Conservation (phyloP, 2,797 vertebrate species). For the Acanthiza pusilla region DNA sequence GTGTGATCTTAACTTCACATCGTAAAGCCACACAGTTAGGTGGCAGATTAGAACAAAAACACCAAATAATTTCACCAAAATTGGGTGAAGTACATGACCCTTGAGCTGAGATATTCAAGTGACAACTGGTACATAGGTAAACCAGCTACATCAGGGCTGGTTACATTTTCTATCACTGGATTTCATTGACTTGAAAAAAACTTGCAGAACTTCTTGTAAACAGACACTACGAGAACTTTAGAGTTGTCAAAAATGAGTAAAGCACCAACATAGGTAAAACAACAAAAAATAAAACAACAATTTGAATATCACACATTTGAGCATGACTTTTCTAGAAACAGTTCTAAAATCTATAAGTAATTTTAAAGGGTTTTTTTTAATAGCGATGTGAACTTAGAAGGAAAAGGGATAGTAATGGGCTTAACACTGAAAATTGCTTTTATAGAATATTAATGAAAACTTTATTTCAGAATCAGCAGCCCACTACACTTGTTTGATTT, state of each 20-base stretch:
- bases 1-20: background rate
- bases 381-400: background rate
- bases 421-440: background rate
- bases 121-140: background rate
- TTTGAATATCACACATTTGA: background rate
- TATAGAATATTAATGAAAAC: background rate
- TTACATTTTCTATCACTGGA: background rate
- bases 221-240: background rate
- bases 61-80: background rate
- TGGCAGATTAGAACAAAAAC: background rate
- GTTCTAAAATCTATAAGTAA: background rate
- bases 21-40: background rate
- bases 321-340: background rate
- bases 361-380: background rate
- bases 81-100: background rate
- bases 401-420: background rate
- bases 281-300: background rate
- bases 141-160: background rate
- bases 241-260: background rate
- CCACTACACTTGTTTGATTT: background rate
- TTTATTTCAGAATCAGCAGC: background rate
- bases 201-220: background rate
- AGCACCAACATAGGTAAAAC: background rate
- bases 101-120: background rate
- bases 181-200: background rate